Conservation (phyloP, 2,113 vertebrate species). For the Patagioenas fasciata region DNA sequence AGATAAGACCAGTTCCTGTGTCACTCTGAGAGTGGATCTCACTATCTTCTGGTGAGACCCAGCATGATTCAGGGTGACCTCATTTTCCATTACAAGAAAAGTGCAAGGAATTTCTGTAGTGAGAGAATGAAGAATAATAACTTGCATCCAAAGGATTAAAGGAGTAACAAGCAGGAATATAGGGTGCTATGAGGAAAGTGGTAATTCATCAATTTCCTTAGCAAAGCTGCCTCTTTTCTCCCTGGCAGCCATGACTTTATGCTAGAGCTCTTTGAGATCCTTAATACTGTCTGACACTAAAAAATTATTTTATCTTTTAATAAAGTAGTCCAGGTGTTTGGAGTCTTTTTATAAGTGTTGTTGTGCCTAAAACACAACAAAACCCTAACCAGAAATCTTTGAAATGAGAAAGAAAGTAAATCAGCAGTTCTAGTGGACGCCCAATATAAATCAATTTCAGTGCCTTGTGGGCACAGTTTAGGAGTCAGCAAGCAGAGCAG, state of each 20-base stretch:
- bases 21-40: background rate
- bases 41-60: background rate
- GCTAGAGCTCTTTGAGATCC: background rate
- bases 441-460: fast-evolving
- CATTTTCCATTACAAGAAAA: background rate
- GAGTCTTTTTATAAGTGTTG: background rate
- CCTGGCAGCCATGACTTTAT: background rate
- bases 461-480: background rate
- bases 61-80: background rate
- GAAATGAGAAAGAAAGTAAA: background rate
- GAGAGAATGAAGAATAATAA: background rate
- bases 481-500: background rate
- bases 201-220: background rate
- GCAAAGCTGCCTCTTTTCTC: background rate
- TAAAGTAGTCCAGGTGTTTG: background rate
- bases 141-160: background rate
- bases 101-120: background rate
- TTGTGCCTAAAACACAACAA: background rate
- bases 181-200: background rate
- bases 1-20: background rate
- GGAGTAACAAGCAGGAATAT: background rate
- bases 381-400: background rate
- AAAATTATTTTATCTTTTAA: background rate
- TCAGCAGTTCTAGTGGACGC: background rate
- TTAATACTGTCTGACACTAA: background rate